Base-by-base conservation (phyloP, 2,113 vertebrate species). In the Junco hyemalis region DNA sequence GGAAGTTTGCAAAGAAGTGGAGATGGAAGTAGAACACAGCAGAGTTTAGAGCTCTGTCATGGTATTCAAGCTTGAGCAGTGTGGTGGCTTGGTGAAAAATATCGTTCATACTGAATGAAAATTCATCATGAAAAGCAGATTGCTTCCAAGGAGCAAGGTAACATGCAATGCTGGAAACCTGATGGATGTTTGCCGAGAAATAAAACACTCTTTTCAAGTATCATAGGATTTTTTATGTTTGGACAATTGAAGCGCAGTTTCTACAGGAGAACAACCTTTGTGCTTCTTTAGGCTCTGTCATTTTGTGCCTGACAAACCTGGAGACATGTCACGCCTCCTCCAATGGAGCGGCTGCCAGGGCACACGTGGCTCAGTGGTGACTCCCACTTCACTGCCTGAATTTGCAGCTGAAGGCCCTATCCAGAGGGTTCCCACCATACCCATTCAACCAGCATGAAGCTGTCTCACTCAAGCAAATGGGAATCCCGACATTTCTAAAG, bases 401-500 rank as follows among this genome's bases (percentile, higher is more conserved):
- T 90, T 79, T 81, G 25, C 25, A 80, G 50, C 20, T 88, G 54
- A 66, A 88, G 42, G 13, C 5, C 25, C 26, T 20, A 5, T 44
- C 42, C 12, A 57, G 31, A 69, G 28, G 4, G n/a, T 28, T 90
- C 9, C 12, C 40, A 56, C 20, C 0, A 0, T 22, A 31, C 18
- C 21, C 74, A 56, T 45, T 70, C 59, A 86, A 31, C 14, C n/a
- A 80, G 45, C 5, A 15, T 2, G 2, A 28, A 79, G 25, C 22
- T 61, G 19, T 14, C 33, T 50, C 51, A 45, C 29, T 86, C 35
- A 72, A 48, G 36, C 6, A 40, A 73, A 86, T 23, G 13, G 7
- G 42, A 93, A 86, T 88, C 36, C 20, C 7, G 59, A 73, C 23
- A 65, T 72, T 86, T 77, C 54, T 82, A 86, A 86, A 86, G 36